phyloP scores from a whole-genome alignment of 2,888 invertebrate species.

The Euclidia mi region DNA sequence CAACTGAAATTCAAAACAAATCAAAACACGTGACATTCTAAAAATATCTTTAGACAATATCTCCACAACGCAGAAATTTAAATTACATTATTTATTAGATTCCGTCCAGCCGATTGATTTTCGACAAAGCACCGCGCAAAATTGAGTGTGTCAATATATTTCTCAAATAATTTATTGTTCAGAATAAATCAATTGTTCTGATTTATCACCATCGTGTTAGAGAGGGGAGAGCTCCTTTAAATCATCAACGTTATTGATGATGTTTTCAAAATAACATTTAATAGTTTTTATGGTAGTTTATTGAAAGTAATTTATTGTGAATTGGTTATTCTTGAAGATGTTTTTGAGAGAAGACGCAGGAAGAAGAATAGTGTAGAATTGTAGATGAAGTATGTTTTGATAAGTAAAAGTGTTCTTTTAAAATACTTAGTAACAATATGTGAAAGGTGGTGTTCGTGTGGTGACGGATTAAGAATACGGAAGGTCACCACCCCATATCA shows the following conservation, averaged over 20 bases:
- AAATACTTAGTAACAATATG: no score
- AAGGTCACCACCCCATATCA: no score
- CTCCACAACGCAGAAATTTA: not conserved
- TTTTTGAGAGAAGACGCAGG: no score
- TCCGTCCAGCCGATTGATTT: conserved; percentile 9
- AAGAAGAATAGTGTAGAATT: no score
- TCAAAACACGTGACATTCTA: no score
- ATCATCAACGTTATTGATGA: conserved; percentile 13
- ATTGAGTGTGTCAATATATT: conserved; percentile 11
- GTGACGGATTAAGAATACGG: no score
- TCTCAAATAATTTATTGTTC: conserved; percentile 7
- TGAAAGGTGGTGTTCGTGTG: no score
- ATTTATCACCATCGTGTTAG: conserved; percentile 4
- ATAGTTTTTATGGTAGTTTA: not conserved
- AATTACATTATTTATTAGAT: conserved; percentile 3
- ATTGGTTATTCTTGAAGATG: no score
- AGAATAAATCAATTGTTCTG: conserved; percentile 9
- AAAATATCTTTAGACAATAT: not conserved
- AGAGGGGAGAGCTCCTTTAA: conserved; percentile 2
- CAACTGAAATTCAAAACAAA: no score
- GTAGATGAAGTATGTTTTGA: no score
- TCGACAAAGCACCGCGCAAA: conserved; percentile 1
- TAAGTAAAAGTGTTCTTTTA: no score
- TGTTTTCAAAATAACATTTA: not conserved
- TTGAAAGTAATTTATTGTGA: not conserved